These are phyloP conservation scores for Vanessa cardui DNA, from an alignment of 2,888 invertebrate genomes.

Conservation along the genomic window DNA sequence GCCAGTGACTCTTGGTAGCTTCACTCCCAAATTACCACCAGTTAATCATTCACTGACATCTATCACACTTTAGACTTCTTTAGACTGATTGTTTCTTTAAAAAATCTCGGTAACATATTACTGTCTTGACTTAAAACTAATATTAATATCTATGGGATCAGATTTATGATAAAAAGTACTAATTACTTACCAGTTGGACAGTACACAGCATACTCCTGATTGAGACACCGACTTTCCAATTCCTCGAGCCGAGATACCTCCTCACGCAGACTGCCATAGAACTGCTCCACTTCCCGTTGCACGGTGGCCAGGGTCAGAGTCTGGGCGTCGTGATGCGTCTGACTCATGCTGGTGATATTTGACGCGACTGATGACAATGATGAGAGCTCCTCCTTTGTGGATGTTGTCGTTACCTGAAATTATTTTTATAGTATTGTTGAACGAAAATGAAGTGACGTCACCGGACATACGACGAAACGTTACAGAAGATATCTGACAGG, in stretches of 20 bases:
- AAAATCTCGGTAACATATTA: too few relatives aligned
- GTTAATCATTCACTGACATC: too few relatives aligned
- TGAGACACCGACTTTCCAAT: constrained; percentile 57
- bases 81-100: too few relatives aligned
- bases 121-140: background rate
- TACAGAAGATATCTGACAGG: too few relatives aligned
- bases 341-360: constrained; percentile 2
- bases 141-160: background rate
- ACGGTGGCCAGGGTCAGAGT: constrained; percentile 5
- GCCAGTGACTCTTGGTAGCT: too few relatives aligned
- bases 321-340: constrained; percentile 18
- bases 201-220: constrained; percentile 63
- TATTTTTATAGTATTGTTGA: too few relatives aligned
- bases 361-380: constrained; percentile 7
- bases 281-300: constrained; percentile 17
- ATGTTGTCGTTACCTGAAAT: constrained; percentile 7
- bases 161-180: background rate
- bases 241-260: constrained; percentile 41
- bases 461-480: too few relatives aligned
- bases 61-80: too few relatives aligned
- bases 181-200: constrained; percentile 64
- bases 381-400: constrained; percentile 18
- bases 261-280: constrained; percentile 27
- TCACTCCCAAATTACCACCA: too few relatives aligned
- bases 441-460: too few relatives aligned